Evolutionary conservation across 1,140 invertebrate genomes (phyloP).

Genomic region (Meloidogyne chitwoodi): DNA sequence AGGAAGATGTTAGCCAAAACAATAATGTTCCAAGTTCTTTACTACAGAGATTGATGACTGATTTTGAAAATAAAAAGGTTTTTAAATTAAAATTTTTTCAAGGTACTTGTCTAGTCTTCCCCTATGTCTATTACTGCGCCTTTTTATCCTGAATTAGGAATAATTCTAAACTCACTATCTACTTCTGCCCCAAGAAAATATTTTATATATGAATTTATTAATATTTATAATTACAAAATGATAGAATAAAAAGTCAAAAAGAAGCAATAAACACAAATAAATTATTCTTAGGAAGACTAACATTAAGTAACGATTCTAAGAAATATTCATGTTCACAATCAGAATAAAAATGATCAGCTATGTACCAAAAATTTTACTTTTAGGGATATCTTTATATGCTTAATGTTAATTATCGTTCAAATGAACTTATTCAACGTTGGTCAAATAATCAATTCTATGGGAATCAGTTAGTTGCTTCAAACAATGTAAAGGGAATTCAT

Average conservation of each 20-base stretch:
- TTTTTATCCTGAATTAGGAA: too few relatives aligned
- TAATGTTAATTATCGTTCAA: slow-evolving; percentile 29
- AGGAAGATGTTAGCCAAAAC: background rate
- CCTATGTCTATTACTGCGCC: too few relatives aligned
- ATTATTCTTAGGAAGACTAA: too few relatives aligned
- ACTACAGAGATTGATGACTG: background rate
- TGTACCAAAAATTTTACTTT: background rate
- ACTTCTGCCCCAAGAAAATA: too few relatives aligned
- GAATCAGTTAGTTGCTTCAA: background rate
- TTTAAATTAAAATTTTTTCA: too few relatives aligned
- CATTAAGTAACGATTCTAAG: too few relatives aligned
- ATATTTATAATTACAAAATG: background rate
- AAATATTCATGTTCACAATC: too few relatives aligned
- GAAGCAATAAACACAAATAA: too few relatives aligned
- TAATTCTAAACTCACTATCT: too few relatives aligned
- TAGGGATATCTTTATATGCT: slow-evolving; percentile 11
- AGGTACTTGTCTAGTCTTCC: too few relatives aligned
- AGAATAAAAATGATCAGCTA: background rate
- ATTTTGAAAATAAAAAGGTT: slow-evolving; percentile 6
- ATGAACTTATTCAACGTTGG: slow-evolving; percentile 33
- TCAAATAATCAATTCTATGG: slow-evolving; percentile 25
- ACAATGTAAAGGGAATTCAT: background rate
- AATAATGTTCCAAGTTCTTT: background rate
- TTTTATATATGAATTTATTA: too few relatives aligned
- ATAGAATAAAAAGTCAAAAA: background rate